Evolutionary conservation across 2,113 vertebrate genomes (phyloP).

Genomic region (Porphyrio hochstetteri): DNA sequence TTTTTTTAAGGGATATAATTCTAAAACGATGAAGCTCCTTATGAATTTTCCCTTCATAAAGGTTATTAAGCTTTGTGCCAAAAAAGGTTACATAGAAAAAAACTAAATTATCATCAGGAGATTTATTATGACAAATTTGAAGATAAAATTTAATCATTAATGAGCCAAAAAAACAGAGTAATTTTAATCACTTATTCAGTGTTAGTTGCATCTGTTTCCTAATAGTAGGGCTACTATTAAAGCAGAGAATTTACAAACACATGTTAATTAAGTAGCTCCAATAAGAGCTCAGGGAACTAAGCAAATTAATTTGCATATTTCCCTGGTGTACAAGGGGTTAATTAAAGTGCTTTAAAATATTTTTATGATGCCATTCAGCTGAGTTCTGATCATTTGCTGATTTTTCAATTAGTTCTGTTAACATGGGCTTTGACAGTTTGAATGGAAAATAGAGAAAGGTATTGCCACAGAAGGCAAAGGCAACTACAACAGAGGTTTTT

Average conservation of each 20-base stretch:
- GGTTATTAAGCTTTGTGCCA: background rate
- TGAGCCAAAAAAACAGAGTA: background rate
- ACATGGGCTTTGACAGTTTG: background rate
- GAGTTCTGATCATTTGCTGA: background rate
- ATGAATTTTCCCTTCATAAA: background rate
- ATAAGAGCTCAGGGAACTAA: background rate
- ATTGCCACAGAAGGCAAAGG: background rate
- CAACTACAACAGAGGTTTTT: background rate
- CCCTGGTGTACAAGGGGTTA: conserved; percentile 16
- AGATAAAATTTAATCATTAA: background rate
- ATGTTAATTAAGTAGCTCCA: background rate
- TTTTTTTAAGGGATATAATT: background rate
- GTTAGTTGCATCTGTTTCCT: background rate
- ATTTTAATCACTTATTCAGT: background rate
- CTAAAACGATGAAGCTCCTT: background rate
- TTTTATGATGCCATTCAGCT: background rate
- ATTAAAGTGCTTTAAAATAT: background rate
- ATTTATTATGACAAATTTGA: background rate
- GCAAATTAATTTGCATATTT: conserved; percentile 13
- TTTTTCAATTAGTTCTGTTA: conserved; percentile 18
- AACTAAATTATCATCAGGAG: background rate
- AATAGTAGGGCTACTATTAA: background rate
- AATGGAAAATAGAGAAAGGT: background rate
- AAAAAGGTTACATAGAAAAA: background rate
- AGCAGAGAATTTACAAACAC: background rate